These are phyloP conservation scores for Diaprepes abbreviatus DNA, from an alignment of 2,888 invertebrate genomes.

Conservation along the genomic window DNA sequence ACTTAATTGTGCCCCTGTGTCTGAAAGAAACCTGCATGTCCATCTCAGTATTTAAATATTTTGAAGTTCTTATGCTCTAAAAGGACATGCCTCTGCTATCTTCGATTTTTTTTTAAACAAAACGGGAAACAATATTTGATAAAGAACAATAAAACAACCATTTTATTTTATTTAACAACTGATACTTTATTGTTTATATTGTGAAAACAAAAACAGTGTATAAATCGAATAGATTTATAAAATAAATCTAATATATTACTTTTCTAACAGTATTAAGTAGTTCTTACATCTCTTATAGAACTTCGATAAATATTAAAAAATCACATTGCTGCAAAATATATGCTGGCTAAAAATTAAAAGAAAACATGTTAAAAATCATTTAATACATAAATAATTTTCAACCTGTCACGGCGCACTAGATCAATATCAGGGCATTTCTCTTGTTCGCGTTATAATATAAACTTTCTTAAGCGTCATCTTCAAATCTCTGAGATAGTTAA, in stretches of 20 bases:
- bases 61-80: too few relatives aligned
- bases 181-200: slow-evolving; percentile 60
- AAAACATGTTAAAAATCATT: background rate
- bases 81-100: too few relatives aligned
- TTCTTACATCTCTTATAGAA: slow-evolving; percentile 10
- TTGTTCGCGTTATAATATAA: too few relatives aligned
- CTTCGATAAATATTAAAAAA: slow-evolving; percentile 18
- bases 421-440: background rate
- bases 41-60: too few relatives aligned
- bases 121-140: too few relatives aligned
- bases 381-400: background rate
- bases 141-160: slow-evolving; percentile 40
- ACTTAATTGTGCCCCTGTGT: too few relatives aligned
- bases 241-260: slow-evolving; percentile 42
- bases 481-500: background rate
- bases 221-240: slow-evolving; percentile 55
- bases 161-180: slow-evolving; percentile 55
- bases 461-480: too few relatives aligned
- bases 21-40: too few relatives aligned
- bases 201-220: slow-evolving; percentile 60
- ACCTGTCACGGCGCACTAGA: background rate
- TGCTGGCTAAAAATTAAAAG: slow-evolving; percentile 3
- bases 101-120: too few relatives aligned
- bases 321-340: slow-evolving; percentile 32
- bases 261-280: slow-evolving; percentile 32